These are phyloP conservation scores for Felis chaus DNA, from an alignment of 2,113 vertebrate species.

Conservation along the genomic window DNA sequence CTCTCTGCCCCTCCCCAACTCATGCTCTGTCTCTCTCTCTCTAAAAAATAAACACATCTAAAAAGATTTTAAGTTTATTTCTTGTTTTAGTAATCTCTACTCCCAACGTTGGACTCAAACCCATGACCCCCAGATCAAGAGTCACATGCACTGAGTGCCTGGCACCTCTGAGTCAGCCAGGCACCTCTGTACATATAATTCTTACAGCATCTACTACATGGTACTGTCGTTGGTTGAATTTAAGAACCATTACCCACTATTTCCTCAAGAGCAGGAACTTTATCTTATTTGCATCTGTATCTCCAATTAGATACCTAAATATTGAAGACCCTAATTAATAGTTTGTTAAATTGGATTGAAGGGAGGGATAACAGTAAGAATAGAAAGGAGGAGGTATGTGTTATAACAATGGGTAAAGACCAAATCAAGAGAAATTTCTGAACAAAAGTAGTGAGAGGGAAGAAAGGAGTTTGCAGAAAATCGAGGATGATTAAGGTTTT, in stretches of 20 bases:
- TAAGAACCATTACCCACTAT: neutral
- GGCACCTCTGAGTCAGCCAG: neutral
- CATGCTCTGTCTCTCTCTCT: no score
- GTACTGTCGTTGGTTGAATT: neutral
- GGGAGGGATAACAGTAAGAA: neutral
- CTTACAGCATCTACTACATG: neutral
- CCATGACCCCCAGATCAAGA: neutral
- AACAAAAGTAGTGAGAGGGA: neutral
- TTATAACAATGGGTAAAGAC: neutral
- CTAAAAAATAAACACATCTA: no score
- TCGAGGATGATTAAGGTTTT: neutral
- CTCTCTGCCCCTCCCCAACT: no score
- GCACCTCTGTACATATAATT: neutral
- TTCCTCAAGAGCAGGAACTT: neutral
- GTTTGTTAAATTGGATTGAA: constrained; percentile 44
- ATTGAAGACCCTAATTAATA: neutral
- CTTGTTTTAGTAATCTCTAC: neutral
- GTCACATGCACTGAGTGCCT: neutral
- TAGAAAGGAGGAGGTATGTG: neutral
- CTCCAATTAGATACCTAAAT: neutral
- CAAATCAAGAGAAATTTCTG: constrained; percentile 37
- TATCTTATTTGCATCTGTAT: constrained; percentile 30
- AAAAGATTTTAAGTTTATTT: no score
- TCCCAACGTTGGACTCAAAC: neutral
- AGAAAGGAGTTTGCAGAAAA: constrained; percentile 10